Base-by-base conservation (phyloP, 2,888 invertebrate genomes). In the Anoplius nigerrimus region DNA sequence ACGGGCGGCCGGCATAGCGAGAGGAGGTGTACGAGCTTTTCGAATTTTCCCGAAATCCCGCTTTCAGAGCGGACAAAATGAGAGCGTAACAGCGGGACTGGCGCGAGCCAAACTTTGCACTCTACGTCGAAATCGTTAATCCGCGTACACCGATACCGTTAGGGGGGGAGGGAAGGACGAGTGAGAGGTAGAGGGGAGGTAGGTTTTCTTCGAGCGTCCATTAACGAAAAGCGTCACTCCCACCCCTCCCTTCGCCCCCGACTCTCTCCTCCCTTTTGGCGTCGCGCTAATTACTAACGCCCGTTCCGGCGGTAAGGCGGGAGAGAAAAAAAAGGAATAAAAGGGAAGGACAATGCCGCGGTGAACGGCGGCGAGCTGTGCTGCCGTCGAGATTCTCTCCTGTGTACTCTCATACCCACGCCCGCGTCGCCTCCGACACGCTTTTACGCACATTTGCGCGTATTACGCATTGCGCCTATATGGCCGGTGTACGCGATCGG, bases 391-490 rank as follows among this genome's bases (percentile, higher is more conserved):
- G 16, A 18, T 48, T 18, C n/a, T 48, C n/a, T 18, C 16, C n/a
- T 48, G 48, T 11, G n/a, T 5, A 42, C 42, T 42, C 42, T n/a
- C n/a, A n/a, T n/a, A n/a, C n/a, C n/a, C n/a, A n/a, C n/a, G 1
- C 34, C 11, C 34, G 8, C 34, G 34, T 13, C 11, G 34, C 34
- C 11, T 34, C 34, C 18, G 48, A 18, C 48, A 48, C 48, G 13
- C 16, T 48, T 48, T 18, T 48, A 48, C 48, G 48, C 48, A 48
- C n/a, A 5, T 18, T 18, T 48, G 48, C 16, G 18, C 48, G 48
- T 48, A 48, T 48, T 48, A 48, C 48, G 48, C 48, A n/a, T 48
- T 48, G 48, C 48, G 48, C 13, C n/a, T 18, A 18, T 48, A 48
- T 4, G 13, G 8, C 42, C 42, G 13, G 42, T 13, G 18, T 18